Percentiles rank a stretch among this genome's conserved stretches.
Evolutionary conservation across 1,140 invertebrate species (phyloP).

Genomic region (Lepidurus arcticus): DNA sequence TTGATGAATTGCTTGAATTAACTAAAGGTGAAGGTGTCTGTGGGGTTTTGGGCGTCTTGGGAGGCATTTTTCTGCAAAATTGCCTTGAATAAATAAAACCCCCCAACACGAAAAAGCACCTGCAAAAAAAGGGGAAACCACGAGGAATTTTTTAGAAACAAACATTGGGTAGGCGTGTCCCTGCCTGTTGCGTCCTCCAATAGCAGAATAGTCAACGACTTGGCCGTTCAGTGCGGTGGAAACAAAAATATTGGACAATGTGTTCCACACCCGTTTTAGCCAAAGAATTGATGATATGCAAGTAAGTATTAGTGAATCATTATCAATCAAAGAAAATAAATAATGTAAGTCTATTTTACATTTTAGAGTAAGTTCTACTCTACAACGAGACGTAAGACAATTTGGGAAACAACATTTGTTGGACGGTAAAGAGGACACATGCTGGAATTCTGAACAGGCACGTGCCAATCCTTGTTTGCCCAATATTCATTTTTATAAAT

Average conservation of each 20-base stretch:
- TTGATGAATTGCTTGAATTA: background rate
- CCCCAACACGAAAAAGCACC: too few relatives aligned
- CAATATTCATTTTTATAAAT: background rate
- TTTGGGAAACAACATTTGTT: slow-evolving; percentile 49
- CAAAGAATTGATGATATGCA: too few relatives aligned
- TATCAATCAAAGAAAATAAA: background rate
- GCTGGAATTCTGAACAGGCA: slow-evolving; percentile 53
- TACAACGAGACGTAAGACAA: slow-evolving; percentile 48
- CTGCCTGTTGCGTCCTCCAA: too few relatives aligned
- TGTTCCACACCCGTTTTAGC: too few relatives aligned
- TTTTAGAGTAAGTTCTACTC: slow-evolving; percentile 47
- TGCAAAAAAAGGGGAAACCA: too few relatives aligned
- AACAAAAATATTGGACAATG: too few relatives aligned
- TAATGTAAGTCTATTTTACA: slow-evolving; percentile 23
- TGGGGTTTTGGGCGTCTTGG: slow-evolving; percentile 32
- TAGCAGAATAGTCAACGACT: too few relatives aligned
- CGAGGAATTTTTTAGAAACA: too few relatives aligned
- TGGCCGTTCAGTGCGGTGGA: too few relatives aligned
- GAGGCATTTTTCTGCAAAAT: slow-evolving; percentile 23
- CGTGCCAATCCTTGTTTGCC: slow-evolving; percentile 37
- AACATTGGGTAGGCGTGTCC: too few relatives aligned
- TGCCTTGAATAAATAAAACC: too few relatives aligned
- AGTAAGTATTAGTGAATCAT: too few relatives aligned
- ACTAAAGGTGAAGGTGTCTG: slow-evolving; percentile 14
- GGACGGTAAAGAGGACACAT: slow-evolving; percentile 50